phyloP scores from a whole-genome alignment of 1,140 invertebrate species.

The Lysiphlebus fabarum region DNA sequence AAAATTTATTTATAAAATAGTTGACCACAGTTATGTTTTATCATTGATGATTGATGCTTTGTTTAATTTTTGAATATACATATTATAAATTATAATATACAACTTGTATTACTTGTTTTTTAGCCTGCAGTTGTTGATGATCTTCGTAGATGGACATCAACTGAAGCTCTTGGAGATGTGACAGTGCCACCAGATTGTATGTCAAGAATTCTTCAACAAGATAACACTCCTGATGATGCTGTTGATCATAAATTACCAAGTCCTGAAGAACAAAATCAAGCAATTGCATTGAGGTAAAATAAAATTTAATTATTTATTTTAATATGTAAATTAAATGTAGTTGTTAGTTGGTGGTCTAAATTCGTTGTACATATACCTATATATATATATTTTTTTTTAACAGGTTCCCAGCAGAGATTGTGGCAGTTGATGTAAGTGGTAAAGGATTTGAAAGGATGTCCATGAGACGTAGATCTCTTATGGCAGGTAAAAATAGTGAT shows the following conservation, averaged over 20 bases:
- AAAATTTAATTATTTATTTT: slow-evolving; percentile 33
- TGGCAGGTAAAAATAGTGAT: slow-evolving; percentile 33
- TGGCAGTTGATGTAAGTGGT: slow-evolving; percentile 83
- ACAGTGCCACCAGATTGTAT: slow-evolving; percentile 74
- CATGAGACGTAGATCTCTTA: slow-evolving; percentile 71
- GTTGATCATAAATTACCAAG: slow-evolving; percentile 78
- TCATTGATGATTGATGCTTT: slow-evolving; percentile 5
- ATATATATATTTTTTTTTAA: no score
- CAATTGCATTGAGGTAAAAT: slow-evolving; percentile 72
- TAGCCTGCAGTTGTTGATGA: slow-evolving; percentile 78
- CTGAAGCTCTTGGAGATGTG: slow-evolving; percentile 76
- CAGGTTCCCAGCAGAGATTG: slow-evolving; percentile 82
- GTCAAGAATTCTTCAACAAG: slow-evolving; percentile 52
- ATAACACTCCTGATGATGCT: slow-evolving; percentile 64
- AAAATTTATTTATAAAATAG: not conserved
- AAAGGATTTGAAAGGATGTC: slow-evolving; percentile 84
- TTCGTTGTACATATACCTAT: no score
- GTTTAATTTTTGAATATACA: not conserved
- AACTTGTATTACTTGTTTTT: no score
- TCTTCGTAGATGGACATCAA: slow-evolving; percentile 78
- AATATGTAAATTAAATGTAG: no score
- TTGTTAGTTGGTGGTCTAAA: no score
- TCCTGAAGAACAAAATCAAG: slow-evolving; percentile 76
- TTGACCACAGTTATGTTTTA: not conserved
- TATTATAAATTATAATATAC: no score